Percentiles rank a stretch among this genome's conserved stretches.
Conservation (phyloP, 1,140 invertebrate genomes). For the Oppia nitens region DNA sequence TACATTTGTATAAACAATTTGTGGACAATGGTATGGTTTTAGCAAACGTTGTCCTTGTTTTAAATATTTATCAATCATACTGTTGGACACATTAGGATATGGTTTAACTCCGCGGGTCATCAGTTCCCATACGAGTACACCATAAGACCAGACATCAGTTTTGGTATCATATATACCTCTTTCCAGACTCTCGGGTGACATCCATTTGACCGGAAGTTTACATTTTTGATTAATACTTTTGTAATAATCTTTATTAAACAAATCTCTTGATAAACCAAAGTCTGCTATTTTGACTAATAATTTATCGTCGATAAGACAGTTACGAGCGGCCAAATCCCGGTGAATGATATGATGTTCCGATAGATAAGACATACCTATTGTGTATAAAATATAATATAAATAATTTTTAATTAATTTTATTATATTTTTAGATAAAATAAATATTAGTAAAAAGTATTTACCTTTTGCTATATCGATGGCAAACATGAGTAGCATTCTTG, state of each 20-base stretch:
- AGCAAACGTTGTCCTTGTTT: constrained; percentile 23
- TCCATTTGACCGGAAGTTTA: constrained; percentile 30
- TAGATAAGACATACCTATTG: not conserved
- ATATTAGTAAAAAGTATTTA: too few relatives aligned
- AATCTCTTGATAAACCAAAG: constrained; percentile 18
- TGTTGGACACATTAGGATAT: constrained; percentile 25
- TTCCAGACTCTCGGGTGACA: constrained; percentile 29
- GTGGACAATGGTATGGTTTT: constrained; percentile 25
- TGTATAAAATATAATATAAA: too few relatives aligned
- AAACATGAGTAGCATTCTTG: too few relatives aligned
- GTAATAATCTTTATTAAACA: constrained; percentile 31
- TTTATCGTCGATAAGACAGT: constrained; percentile 2
- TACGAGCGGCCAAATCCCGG: constrained; percentile 10
- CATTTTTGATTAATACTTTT: constrained; percentile 26
- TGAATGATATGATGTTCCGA: constrained; percentile 8
- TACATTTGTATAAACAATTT: constrained; percentile 28
- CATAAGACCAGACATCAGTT: constrained; percentile 32
- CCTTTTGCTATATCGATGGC: too few relatives aligned
- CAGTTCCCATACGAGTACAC: constrained; percentile 32
- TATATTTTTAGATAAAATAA: too few relatives aligned
- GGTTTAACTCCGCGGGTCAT: constrained; percentile 27
- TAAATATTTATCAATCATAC: constrained; percentile 23
- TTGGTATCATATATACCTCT: constrained; percentile 26
- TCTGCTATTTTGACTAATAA: constrained; percentile 8
- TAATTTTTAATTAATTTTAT: too few relatives aligned